These are phyloP conservation scores for Philopedon plagiatum DNA, from an alignment of 2,888 invertebrate species.

Conservation along the genomic window DNA sequence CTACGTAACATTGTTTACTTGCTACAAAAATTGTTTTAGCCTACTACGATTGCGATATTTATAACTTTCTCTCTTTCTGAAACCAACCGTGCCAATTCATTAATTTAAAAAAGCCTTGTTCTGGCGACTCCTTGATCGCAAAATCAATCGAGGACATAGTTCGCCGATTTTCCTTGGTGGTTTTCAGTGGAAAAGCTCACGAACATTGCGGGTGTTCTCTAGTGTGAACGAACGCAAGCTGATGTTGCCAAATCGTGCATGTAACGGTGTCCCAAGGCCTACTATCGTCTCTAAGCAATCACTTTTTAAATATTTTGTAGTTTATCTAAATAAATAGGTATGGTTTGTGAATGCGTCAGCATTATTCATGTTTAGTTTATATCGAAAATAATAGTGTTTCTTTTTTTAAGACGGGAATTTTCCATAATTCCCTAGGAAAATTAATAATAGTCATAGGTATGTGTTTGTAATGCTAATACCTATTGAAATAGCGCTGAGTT, in stretches of 20 bases:
- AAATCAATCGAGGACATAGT: slow-evolving; percentile 49
- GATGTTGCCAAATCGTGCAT: slow-evolving; percentile 62
- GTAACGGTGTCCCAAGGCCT: slow-evolving; percentile 64
- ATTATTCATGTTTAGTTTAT: slow-evolving; percentile 9
- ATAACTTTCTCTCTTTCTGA: slow-evolving; percentile 47
- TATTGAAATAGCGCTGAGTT: too few species aligned
- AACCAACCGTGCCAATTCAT: slow-evolving; percentile 28
- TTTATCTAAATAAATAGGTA: slow-evolving; percentile 2
- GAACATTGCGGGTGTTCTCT: slow-evolving; percentile 65
- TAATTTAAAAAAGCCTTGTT: slow-evolving; percentile 28
- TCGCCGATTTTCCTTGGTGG: slow-evolving; percentile 51
- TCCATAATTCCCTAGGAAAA: neutral
- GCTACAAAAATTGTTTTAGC: slow-evolving; percentile 44
- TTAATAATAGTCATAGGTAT: neutral
- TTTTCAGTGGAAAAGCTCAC: slow-evolving; percentile 54
- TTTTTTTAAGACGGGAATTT: neutral
- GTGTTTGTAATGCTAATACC: neutral
- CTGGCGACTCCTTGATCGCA: slow-evolving; percentile 25
- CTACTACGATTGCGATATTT: slow-evolving; percentile 44
- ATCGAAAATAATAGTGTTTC: neutral
- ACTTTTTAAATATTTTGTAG: neutral
- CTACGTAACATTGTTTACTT: slow-evolving; percentile 51
- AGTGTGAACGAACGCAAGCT: slow-evolving; percentile 67
- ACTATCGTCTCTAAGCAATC: slow-evolving; percentile 32
- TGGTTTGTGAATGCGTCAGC: neutral